Evolutionary conservation across 2,888 invertebrate species (phyloP), one percentile per base, ranked within the genome.

Genomic region (Clepsis dumicolana): DNA sequence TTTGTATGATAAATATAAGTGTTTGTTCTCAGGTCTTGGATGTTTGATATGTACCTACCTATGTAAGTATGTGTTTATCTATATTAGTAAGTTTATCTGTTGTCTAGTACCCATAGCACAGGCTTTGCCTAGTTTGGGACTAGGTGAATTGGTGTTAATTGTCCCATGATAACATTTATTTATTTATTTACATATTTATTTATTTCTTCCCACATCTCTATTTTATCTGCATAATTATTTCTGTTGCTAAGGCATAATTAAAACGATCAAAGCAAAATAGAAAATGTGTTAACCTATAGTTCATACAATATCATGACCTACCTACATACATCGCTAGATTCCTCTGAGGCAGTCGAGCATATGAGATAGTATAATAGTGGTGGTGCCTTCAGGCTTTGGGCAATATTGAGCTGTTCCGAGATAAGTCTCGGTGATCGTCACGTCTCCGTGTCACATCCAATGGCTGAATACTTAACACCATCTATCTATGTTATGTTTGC

Each of bases 351-450:
- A 66, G 54, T 65, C 59, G 53, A 64, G 65, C 50, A 60, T 64
- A 62, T 41, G 50, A 70, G 65, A 66, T 66, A 71, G 64, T 66
- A 62, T 70, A 70, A 65, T 63, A 62, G 32, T 54, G 54, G n/a
- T 48, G 35, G 32, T 54, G 54, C 48, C 66, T 66, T 16, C 3
- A 66, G 48, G 54, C 61, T 32, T 25, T 61, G 44, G 66, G 48
- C 48, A 56, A 56, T 67, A 62, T 62, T 18, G 56, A 25, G 27
- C 32, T 27, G 41, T 24, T 24, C 35, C 18, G 27, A 66, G 62
- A 67, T 67, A 67, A 50, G 41, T 41, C 44, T 21, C 24, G 35
- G 48, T 27, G 56, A 56, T 56, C 27, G 66, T 66, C 48, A 56
- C 56, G 62, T 61, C 61, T 24, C 44, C 4, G 61, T 48, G 54